Evolutionary conservation across 92 coral and sea anemone species (phyloP).

Genomic region (Nematostella vectensis): DNA sequence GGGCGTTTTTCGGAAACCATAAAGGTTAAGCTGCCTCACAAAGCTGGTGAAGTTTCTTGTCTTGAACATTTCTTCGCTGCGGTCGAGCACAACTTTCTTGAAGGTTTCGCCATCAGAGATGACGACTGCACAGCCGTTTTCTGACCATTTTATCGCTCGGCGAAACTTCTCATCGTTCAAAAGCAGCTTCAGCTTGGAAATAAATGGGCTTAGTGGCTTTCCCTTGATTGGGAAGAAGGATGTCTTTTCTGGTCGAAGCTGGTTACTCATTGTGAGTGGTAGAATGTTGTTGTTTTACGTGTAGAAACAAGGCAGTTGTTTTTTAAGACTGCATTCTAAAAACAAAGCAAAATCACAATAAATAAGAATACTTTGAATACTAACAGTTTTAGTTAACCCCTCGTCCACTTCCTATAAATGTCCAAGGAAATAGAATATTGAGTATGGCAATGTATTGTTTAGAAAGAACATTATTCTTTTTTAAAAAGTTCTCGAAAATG

Average conservation of each 20-base stretch:
- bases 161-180: constrained; percentile 91
- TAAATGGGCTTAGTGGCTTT: constrained; percentile 93
- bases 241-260: constrained; percentile 20
- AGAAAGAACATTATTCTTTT: background rate
- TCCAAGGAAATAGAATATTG: no score
- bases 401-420: no score
- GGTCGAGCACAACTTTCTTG: constrained; percentile 90
- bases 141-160: constrained; percentile 96
- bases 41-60: constrained; percentile 97
- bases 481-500: constrained; percentile 5
- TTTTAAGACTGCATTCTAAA: background rate
- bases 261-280: constrained; percentile 32
- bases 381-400: no score
- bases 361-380: background rate
- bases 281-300: no score
- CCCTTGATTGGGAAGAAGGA: constrained; percentile 62
- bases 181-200: constrained; percentile 88
- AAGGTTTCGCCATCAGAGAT: constrained; percentile 96
- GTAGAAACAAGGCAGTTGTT: background rate
- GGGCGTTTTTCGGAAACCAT: constrained; percentile 91
- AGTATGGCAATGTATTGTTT: no score
- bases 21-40: constrained; percentile 93
- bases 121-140: constrained; percentile 87
- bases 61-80: constrained; percentile 97
- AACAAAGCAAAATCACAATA: background rate